phyloP scores from a whole-genome alignment of 2,888 invertebrate genomes.

The Cerceris rybyensis region DNA sequence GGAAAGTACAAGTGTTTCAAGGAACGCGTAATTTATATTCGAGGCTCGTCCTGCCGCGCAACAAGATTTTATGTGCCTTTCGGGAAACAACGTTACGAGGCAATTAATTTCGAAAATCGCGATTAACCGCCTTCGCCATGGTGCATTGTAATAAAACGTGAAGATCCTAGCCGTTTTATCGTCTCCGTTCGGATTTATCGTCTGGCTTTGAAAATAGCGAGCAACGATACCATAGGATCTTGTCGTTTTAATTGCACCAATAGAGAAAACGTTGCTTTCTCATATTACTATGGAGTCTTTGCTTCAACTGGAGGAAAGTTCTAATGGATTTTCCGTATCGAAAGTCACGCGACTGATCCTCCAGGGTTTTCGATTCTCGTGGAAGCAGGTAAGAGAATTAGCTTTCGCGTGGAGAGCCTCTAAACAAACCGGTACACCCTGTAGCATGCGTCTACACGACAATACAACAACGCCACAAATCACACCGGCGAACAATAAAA shows the following conservation, averaged over 20 bases:
- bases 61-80: conserved; percentile 75
- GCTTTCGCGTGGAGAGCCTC: conserved; percentile 44
- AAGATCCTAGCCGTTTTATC: neutral
- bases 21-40: conserved; percentile 73
- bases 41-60: conserved; percentile 61
- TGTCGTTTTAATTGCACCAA: too few species aligned
- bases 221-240: too few species aligned
- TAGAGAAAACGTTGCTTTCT: too few species aligned
- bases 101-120: conserved; percentile 70
- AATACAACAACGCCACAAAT: conserved; percentile 67
- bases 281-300: too few species aligned
- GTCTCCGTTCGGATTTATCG: neutral
- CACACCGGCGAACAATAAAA: conserved; percentile 68
- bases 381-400: conserved; percentile 25
- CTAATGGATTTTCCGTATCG: too few species aligned
- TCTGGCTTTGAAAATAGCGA: neutral
- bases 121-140: conserved; percentile 51
- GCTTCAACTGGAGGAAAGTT: too few species aligned
- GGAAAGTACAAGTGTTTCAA: conserved; percentile 66
- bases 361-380: too few species aligned
- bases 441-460: conserved; percentile 56
- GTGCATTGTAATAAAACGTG: conserved; percentile 45
- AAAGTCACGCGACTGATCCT: too few species aligned
- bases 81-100: conserved; percentile 74
- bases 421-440: conserved; percentile 58